A percentile compares a stretch with the other conserved stretches of the same genome.
phyloP scores from a whole-genome alignment of 1,140 invertebrate genomes.

The Laupala kohalensis region DNA sequence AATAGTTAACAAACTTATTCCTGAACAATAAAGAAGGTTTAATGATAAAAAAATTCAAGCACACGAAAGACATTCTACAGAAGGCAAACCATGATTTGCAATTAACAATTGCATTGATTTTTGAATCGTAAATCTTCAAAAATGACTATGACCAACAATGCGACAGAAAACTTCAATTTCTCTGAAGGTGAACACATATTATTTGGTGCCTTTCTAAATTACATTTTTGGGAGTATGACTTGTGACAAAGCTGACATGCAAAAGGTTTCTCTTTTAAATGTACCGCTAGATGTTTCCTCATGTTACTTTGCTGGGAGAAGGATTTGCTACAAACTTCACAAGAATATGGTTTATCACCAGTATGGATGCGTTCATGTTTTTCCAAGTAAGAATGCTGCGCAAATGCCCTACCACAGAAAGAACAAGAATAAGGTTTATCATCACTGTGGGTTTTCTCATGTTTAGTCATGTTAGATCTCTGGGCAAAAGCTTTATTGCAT shows the following conservation, averaged over 20 bases:
- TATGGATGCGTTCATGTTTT: constrained; percentile 27
- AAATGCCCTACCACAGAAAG: constrained; percentile 27
- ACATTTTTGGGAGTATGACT: constrained; percentile 12
- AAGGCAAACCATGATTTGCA: too few species aligned
- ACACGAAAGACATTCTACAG: too few species aligned
- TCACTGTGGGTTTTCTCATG: constrained; percentile 23
- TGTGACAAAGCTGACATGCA: constrained; percentile 11
- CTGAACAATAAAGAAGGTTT: too few species aligned
- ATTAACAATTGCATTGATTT: too few species aligned
- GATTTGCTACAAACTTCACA: constrained; percentile 20
- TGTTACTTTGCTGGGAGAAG: constrained; percentile 15
- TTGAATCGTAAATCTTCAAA: too few species aligned
- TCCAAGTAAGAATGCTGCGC: constrained; percentile 28
- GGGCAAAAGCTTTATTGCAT: constrained; percentile 28
- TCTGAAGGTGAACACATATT: too few species aligned
- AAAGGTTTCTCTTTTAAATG: constrained; percentile 14
- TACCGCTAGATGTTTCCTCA: constrained; percentile 11
- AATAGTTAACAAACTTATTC: too few species aligned
- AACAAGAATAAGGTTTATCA: constrained; percentile 27
- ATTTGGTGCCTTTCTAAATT: constrained; percentile 11
- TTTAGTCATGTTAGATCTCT: constrained; percentile 14
- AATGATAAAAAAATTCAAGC: too few species aligned
- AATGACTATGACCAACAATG: too few species aligned
- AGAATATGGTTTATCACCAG: constrained; percentile 25
- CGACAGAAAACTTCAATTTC: too few species aligned